Conservation (phyloP, 2,113 vertebrate species). For the Scolopax mira region DNA sequence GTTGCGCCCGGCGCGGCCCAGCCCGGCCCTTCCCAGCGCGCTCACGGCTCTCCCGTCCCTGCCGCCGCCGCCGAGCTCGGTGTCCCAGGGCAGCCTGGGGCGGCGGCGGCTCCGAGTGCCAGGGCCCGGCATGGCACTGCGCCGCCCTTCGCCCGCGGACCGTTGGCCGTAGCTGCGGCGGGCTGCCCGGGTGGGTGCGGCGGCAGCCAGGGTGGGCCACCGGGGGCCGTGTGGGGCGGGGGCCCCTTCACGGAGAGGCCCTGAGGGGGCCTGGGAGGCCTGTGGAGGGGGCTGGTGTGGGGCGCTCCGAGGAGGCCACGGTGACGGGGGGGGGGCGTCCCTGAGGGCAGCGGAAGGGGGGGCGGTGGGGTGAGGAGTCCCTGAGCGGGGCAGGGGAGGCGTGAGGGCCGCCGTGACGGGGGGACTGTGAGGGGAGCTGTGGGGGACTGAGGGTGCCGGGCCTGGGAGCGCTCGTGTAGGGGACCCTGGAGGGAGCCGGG, state of each 20-base stretch:
- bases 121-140: not conserved
- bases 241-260: not conserved
- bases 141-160: not conserved
- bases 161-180: not conserved
- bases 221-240: not conserved
- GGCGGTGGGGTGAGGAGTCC: not conserved
- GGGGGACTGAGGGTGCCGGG: not conserved
- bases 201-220: not conserved
- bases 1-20: not conserved
- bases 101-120: not conserved
- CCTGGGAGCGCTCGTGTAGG: not conserved
- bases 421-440: not conserved
- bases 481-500: not conserved
- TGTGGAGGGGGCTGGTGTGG: not conserved
- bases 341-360: not conserved
- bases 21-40: not conserved
- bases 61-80: not conserved
- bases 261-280: not conserved
- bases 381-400: not conserved
- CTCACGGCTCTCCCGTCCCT: not conserved
- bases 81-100: not conserved
- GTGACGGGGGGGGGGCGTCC: not conserved
- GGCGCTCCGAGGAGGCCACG: not conserved
- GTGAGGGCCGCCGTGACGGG: not conserved
- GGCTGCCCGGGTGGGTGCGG: not conserved